Evolutionary conservation across 2,888 invertebrate species (phyloP).

Genomic region (Imbricaverruca yamaguchii): DNA sequence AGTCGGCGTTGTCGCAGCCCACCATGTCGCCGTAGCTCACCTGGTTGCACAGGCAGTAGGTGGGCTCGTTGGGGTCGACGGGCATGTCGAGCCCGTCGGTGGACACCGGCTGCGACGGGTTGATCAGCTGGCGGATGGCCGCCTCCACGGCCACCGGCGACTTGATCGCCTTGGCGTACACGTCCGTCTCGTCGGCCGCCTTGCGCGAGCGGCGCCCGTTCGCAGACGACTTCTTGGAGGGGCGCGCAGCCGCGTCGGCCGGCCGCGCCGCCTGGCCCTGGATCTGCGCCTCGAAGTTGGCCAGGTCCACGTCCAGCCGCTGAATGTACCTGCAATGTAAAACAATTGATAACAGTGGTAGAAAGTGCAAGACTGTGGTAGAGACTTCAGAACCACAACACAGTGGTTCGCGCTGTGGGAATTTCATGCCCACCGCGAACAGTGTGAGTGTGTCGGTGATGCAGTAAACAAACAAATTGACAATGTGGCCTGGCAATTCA

Average conservation of each 20-base stretch:
- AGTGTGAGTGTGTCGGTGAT: too few species aligned
- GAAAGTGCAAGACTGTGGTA: too few species aligned
- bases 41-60: constrained; percentile 96
- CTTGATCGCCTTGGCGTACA: constrained; percentile 8
- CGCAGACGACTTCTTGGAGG: background rate
- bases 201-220: too few species aligned
- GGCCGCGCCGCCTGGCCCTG: constrained; percentile 72
- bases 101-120: constrained; percentile 38
- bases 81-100: constrained; percentile 62
- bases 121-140: constrained; percentile 19
- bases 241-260: too few species aligned
- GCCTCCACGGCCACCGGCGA: constrained; percentile 15
- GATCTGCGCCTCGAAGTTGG: constrained; percentile 91
- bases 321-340: constrained; percentile 73
- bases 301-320: constrained; percentile 88
- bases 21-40: constrained; percentile 92
- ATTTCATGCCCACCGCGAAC: too few species aligned
- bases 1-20: constrained; percentile 80
- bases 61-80: constrained; percentile 91
- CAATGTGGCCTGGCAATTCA: too few species aligned
- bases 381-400: too few species aligned
- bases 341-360: too few species aligned
- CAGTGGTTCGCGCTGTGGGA: too few species aligned
- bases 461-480: too few species aligned
- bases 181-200: background rate